A percentile compares a stretch with the other conserved stretches of the same genome.
Evolutionary conservation across 64 coral and sea anemone species (phyloP).

Genomic region (Trachythela sp.): DNA sequence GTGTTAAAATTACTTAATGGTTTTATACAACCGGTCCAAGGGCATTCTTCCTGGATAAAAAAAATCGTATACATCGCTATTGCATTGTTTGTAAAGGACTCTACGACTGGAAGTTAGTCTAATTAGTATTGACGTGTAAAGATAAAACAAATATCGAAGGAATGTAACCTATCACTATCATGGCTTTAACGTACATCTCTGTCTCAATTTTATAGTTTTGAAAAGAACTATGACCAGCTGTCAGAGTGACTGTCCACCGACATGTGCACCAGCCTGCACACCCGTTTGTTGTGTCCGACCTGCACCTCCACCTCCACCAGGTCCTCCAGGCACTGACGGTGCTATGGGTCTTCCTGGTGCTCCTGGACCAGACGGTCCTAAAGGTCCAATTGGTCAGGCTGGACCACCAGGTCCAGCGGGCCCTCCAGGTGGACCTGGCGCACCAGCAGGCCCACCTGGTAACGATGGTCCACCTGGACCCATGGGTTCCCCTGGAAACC

Average conservation of each 20-base stretch:
- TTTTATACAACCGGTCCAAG: too few species aligned
- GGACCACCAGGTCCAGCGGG: slow-evolving; percentile 54
- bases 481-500: slow-evolving; percentile 37
- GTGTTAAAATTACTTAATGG: too few species aligned
- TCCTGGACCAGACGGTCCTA: slow-evolving; percentile 53
- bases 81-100: too few species aligned
- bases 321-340: slow-evolving; percentile 47
- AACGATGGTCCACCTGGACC: slow-evolving; percentile 51
- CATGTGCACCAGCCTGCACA: slow-evolving; percentile 35
- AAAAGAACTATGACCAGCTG: not conserved
- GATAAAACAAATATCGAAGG: too few species aligned
- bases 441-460: slow-evolving; percentile 47
- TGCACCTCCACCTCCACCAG: slow-evolving; percentile 50
- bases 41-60: too few species aligned
- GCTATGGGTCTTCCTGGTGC: slow-evolving; percentile 50
- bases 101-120: too few species aligned
- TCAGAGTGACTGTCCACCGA: slow-evolving; percentile 15
- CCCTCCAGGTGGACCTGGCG: slow-evolving; percentile 40
- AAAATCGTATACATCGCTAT: too few species aligned
- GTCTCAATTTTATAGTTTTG: not conserved
- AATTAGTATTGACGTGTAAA: too few species aligned
- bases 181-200: not conserved
- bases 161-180: too few species aligned
- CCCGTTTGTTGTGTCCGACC: slow-evolving; percentile 41
- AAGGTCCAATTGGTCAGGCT: slow-evolving; percentile 51